phyloP scores from a whole-genome alignment of 1,140 invertebrate species.

The Drosophila ercepeae region DNA sequence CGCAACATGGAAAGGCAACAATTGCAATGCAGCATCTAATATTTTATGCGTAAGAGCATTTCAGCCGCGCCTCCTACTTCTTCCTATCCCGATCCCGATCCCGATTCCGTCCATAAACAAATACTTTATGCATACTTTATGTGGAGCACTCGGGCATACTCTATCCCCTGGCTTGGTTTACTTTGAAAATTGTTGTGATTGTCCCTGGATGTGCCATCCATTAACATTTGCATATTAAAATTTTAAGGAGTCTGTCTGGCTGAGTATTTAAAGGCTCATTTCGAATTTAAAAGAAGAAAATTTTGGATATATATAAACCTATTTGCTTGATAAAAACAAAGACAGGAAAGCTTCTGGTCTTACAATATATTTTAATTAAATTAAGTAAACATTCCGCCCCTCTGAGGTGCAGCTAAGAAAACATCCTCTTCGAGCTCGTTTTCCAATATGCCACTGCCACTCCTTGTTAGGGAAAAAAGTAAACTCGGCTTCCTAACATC shows the following conservation, averaged over 20 bases:
- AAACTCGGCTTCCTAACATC: slow-evolving; percentile 28
- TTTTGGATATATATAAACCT: not conserved
- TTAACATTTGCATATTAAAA: slow-evolving; percentile 35
- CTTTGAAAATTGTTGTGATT: slow-evolving; percentile 9
- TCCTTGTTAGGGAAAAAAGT: not conserved
- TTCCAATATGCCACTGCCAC: not conserved
- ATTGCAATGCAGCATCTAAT: slow-evolving; percentile 79
- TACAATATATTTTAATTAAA: not conserved
- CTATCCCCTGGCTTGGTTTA: slow-evolving; percentile 1
- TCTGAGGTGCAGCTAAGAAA: not conserved
- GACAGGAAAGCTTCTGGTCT: not conserved
- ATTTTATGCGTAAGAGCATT: slow-evolving; percentile 75
- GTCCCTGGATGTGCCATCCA: slow-evolving; percentile 35
- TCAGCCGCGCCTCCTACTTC: slow-evolving; percentile 9
- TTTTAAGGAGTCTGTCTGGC: not conserved
- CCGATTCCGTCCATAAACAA: slow-evolving; percentile 19
- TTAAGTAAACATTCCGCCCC: not conserved
- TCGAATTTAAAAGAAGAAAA: slow-evolving; percentile 4
- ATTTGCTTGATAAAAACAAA: too few species aligned
- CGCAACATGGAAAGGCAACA: slow-evolving; percentile 66
- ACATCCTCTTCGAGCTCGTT: not conserved
- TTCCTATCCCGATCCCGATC: not conserved
- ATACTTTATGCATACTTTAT: slow-evolving; percentile 25
- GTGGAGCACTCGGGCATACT: slow-evolving; percentile 29
- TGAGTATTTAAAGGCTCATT: slow-evolving; percentile 4